Percentiles rank a stretch among this genome's conserved stretches.
Conservation (phyloP, 2,888 invertebrate genomes). For the Scotopteryx bipunctaria region DNA sequence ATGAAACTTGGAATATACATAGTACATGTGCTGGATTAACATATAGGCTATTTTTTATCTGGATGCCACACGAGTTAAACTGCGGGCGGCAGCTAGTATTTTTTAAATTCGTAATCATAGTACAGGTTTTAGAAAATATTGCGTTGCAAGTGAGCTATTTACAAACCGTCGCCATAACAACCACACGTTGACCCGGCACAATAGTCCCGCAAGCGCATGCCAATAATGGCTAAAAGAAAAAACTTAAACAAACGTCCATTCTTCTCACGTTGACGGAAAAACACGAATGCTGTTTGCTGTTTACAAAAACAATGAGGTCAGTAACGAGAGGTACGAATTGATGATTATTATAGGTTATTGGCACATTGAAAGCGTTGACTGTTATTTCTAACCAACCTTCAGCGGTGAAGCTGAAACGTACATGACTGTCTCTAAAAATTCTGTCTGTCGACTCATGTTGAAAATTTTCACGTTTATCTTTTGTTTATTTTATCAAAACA, state of each 20-base stretch:
- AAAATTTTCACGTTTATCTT: no score
- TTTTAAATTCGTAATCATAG: no score
- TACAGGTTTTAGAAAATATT: not conserved
- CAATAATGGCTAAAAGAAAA: constrained; percentile 20
- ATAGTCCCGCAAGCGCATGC: constrained; percentile 2
- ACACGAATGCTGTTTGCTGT: constrained; percentile 22
- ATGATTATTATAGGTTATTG: constrained; percentile 43
- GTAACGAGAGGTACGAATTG: constrained; percentile 40
- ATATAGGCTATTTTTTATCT: no score
- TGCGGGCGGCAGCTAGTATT: no score
- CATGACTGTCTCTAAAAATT: not conserved
- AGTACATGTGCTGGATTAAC: no score
- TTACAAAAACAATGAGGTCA: constrained; percentile 43
- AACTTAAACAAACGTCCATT: constrained; percentile 21
- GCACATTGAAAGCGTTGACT: constrained; percentile 33
- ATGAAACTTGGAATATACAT: no score
- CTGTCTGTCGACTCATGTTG: no score
- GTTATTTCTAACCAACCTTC: not conserved
- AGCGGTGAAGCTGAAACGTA: not conserved
- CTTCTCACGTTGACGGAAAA: constrained; percentile 29
- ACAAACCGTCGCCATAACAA: constrained; percentile 3
- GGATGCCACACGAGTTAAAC: no score
- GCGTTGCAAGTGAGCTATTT: not conserved
- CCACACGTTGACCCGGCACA: not conserved
- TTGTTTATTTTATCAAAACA: not conserved